These are phyloP conservation scores for Drosophila diplacantha DNA, from an alignment of 2,888 invertebrate genomes.

Conservation along the genomic window DNA sequence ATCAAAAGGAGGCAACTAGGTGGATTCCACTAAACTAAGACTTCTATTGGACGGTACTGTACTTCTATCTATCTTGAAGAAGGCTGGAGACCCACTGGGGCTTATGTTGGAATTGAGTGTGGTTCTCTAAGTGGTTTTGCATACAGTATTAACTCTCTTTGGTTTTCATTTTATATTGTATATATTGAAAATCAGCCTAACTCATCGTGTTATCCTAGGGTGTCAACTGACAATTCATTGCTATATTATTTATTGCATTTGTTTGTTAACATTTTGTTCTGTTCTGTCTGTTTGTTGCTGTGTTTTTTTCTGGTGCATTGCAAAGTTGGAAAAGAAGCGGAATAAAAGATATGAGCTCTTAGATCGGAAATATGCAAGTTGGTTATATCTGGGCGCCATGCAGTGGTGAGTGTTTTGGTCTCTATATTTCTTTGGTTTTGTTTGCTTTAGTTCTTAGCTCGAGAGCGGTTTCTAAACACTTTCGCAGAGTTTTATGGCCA, in stretches of 20 bases:
- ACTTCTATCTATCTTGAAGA: conserved; percentile 37
- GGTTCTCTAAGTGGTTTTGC: conserved; percentile 12
- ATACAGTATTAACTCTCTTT: neutral
- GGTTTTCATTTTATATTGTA: neutral
- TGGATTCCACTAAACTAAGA: conserved; percentile 49
- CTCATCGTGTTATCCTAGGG: conserved; percentile 18
- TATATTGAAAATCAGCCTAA: conserved; percentile 32
- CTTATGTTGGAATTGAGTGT: conserved; percentile 12
- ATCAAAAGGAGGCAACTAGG: conserved; percentile 50
- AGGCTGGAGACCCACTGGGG: conserved; percentile 18
- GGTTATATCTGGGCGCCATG: conserved; percentile 43
- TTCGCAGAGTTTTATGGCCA: conserved; percentile 35
- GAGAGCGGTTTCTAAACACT: conserved; percentile 30
- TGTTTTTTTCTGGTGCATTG: conserved; percentile 29
- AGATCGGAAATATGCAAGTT: conserved; percentile 22
- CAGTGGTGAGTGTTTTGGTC: conserved; percentile 40
- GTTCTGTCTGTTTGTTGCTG: conserved; percentile 20
- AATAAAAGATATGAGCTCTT: conserved; percentile 38
- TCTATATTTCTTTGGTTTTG: conserved; percentile 12
- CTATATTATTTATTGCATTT: conserved; percentile 29
- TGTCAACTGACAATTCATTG: conserved; percentile 29
- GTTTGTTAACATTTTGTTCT: conserved; percentile 21
- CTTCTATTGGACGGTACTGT: conserved; percentile 61
- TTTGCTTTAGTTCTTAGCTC: conserved; percentile 21
- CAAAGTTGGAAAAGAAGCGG: conserved; percentile 24